phyloP scores from a whole-genome alignment of 2,113 vertebrate species.

The Pollachius pollachius region DNA sequence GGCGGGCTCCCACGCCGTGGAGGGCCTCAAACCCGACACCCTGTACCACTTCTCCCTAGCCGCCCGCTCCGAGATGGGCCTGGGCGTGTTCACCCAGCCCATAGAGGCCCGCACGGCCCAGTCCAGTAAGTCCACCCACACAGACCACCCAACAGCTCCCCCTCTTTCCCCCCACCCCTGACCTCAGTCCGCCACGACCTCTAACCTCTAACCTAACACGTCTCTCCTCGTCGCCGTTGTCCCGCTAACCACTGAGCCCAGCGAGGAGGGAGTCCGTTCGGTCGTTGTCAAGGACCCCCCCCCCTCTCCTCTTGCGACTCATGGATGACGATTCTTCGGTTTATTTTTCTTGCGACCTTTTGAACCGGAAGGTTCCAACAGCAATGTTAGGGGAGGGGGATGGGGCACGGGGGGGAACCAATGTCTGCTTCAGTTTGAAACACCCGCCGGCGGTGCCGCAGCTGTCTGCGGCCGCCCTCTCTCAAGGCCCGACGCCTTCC shows the following conservation, averaged over 20 bases:
- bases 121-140: constrained; percentile 84
- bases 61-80: constrained; percentile 86
- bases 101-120: constrained; percentile 88
- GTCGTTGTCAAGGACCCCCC: too few relatives aligned
- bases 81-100: constrained; percentile 87
- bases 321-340: too few relatives aligned
- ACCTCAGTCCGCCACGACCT: constrained; percentile 36
- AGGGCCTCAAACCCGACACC: constrained; percentile 87
- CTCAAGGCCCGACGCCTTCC: constrained; percentile 16
- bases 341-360: constrained; percentile 10
- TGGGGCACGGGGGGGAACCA: constrained; percentile 9
- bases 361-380: constrained; percentile 27
- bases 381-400: constrained; percentile 52
- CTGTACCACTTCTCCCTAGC: constrained; percentile 87
- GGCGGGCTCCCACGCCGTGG: constrained; percentile 81
- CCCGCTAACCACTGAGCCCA: not conserved
- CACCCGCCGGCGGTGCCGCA: constrained; percentile 40
- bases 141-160: not conserved
- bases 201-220: constrained; percentile 34
- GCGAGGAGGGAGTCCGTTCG: too few relatives aligned
- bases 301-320: too few relatives aligned
- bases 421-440: not conserved
- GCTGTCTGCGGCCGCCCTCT: constrained; percentile 24
- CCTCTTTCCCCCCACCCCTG: constrained; percentile 27
- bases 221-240: not conserved